Evolutionary conservation across 2,888 invertebrate genomes (phyloP).

Genomic region (Ecliptopera silaceata): DNA sequence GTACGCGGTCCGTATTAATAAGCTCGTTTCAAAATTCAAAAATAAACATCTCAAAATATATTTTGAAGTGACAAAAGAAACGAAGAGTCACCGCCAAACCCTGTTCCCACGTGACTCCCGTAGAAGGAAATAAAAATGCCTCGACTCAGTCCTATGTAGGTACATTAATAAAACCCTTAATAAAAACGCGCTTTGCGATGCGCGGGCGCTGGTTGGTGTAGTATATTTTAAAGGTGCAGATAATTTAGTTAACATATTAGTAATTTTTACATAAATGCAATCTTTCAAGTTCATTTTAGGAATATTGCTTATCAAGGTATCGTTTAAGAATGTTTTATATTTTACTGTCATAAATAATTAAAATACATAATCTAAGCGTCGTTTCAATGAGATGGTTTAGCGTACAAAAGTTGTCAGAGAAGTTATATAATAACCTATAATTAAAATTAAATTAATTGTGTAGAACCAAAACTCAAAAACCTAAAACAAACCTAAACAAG

Average conservation of each 20-base stretch:
- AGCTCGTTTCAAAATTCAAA: constrained; percentile 7
- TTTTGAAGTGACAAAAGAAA: constrained; percentile 51
- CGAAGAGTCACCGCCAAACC: constrained; percentile 62
- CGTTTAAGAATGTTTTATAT: too few relatives aligned
- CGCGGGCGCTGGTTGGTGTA: constrained; percentile 63
- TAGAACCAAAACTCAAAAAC: too few relatives aligned
- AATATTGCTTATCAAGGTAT: too few relatives aligned
- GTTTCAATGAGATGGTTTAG: too few relatives aligned
- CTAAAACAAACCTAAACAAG: too few relatives aligned
- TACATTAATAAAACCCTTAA: constrained; percentile 76
- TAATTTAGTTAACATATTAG: constrained; percentile 14
- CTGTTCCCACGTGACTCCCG: constrained; percentile 71
- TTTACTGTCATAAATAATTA: too few relatives aligned
- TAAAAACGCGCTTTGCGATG: constrained; percentile 69
- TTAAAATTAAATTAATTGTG: too few relatives aligned
- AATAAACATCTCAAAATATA: constrained; percentile 43
- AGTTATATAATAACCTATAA: too few relatives aligned
- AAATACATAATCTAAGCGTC: too few relatives aligned
- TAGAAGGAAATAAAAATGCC: constrained; percentile 71
- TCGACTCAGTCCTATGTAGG: constrained; percentile 48
- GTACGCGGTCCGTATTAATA: not conserved
- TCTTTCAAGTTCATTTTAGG: too few relatives aligned
- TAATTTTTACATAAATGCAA: too few relatives aligned
- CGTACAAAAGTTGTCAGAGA: too few relatives aligned
- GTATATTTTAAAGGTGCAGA: constrained; percentile 49